A percentile compares a stretch with the other conserved stretches of the same genome.
phyloP scores from a whole-genome alignment of 2,888 invertebrate species.

The Hemicrepidius hirtus region DNA sequence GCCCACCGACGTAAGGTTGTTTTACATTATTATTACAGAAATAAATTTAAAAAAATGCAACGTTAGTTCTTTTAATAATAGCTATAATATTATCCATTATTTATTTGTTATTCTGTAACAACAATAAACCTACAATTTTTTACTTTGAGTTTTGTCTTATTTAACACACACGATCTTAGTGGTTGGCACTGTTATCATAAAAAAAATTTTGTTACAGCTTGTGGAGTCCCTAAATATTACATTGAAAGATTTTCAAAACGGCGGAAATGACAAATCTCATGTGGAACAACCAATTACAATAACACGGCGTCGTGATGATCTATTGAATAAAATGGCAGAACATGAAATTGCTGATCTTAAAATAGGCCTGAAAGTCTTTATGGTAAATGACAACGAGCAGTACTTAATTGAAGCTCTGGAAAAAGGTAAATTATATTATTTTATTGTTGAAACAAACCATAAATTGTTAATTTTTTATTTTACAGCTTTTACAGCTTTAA shows the following conservation, averaged over 20 bases:
- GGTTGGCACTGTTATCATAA: no score
- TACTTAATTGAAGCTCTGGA: slow-evolving; percentile 83
- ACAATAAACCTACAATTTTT: no score
- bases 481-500: slow-evolving; percentile 82
- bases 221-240: slow-evolving; percentile 79
- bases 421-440: slow-evolving; percentile 74
- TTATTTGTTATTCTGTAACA: no score
- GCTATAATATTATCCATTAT: no score
- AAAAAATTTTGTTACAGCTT: slow-evolving; percentile 74
- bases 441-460: not conserved
- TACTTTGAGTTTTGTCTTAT: no score
- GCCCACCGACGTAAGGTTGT: no score
- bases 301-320: slow-evolving; percentile 78
- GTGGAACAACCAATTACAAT: slow-evolving; percentile 73
- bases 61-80: no score
- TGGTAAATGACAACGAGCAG: slow-evolving; percentile 81
- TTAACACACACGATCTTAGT: no score
- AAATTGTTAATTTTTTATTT: no score
- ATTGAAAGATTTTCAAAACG: slow-evolving; percentile 71
- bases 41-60: no score
- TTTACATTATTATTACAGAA: no score
- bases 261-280: slow-evolving; percentile 59
- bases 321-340: slow-evolving; percentile 78
- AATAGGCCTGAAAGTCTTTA: slow-evolving; percentile 90
- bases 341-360: slow-evolving; percentile 85